These are phyloP conservation scores for Phortica variegata DNA, from an alignment of 1,140 invertebrate genomes.

Conservation along the genomic window DNA sequence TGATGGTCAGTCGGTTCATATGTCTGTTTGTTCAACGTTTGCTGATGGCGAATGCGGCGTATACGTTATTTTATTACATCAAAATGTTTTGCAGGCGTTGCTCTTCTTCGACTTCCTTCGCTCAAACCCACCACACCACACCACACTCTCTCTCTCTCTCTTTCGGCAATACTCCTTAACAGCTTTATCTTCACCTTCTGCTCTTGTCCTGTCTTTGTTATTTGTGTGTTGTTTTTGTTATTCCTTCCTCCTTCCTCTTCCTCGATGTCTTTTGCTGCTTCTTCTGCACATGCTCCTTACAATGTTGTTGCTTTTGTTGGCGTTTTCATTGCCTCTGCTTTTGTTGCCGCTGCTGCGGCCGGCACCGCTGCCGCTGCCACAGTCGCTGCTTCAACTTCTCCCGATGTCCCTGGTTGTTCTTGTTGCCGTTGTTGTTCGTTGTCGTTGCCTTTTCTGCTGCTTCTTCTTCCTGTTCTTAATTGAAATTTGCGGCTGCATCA, in stretches of 20 bases:
- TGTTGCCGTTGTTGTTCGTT: slow-evolving; percentile 13
- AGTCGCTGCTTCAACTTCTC: neutral
- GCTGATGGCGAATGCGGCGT: slow-evolving; percentile 33
- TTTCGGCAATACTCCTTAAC: neutral
- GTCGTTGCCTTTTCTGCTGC: slow-evolving; percentile 11
- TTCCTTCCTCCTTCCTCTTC: slow-evolving; percentile 6
- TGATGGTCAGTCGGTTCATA: neutral
- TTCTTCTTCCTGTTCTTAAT: slow-evolving; percentile 53
- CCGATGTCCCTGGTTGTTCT: too few relatives aligned
- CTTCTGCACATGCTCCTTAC: slow-evolving; percentile 11
- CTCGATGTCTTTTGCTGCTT: neutral
- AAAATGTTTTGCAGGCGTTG: slow-evolving; percentile 45
- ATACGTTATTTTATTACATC: slow-evolving; percentile 54
- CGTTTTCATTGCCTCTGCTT: slow-evolving; percentile 12
- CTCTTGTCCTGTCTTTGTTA: slow-evolving; percentile 2
- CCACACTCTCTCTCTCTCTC: slow-evolving; percentile 3
- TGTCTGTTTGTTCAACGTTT: neutral
- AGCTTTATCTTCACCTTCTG: slow-evolving; percentile 11
- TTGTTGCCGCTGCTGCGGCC: slow-evolving; percentile 14
- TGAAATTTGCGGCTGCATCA: slow-evolving; percentile 57
- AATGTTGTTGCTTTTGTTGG: slow-evolving; percentile 6
- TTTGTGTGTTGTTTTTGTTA: slow-evolving; percentile 5
- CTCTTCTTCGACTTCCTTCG: neutral
- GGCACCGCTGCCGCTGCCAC: slow-evolving; percentile 3
- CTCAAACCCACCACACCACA: too few relatives aligned